Evolutionary conservation across 2,113 vertebrate species (phyloP), one percentile per base, ranked within the genome.

Genomic region (Miniopterus natalensis): DNA sequence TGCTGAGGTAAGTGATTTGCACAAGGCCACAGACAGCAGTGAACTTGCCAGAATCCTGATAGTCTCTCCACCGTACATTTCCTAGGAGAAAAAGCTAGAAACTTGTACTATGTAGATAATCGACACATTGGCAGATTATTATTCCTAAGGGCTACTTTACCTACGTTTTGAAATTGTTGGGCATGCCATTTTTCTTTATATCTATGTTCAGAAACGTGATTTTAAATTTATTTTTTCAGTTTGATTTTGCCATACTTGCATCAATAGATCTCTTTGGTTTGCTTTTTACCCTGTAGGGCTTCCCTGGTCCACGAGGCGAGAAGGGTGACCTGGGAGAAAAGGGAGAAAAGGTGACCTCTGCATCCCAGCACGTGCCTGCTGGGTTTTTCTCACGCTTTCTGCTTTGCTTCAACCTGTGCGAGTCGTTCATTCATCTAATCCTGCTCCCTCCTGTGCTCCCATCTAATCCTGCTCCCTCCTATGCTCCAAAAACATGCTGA

Each of bases 301-400:
- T 99, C 95, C 99, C 99, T 96, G 99, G 99, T 98, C 99, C 99
- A 98, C 99, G 98, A 98, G 99, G 99, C 98, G 99, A 99, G 97
- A 99, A 99, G 98, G 99, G 99, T 98, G 99, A 99, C 98, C 95
- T 98, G 97, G 99, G 99, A 99, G 99, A 99, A 98, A 99, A 99
- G 99, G 99, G 99, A 99, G 99, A 99, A 99, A 99, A 99, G 99
- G 99, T 99, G 99, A 99, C 98, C 88, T 92, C 66, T 95, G 88
- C 91, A 47, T 95, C 97, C 57, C 49, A 68, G 97, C 95, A 94
- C 90, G 97, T 97, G 94, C 59, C 36, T 31, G 20, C 4, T 97
- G 97, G 88, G 70, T 96, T 96, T 88, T 78, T 97, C 94, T 96
- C 55, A 74, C 65, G 36, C 94, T 93, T 93, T 94, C 96, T 95